Conservation (phyloP, 2,888 invertebrate species). For the Drosophila macrothrix region DNA sequence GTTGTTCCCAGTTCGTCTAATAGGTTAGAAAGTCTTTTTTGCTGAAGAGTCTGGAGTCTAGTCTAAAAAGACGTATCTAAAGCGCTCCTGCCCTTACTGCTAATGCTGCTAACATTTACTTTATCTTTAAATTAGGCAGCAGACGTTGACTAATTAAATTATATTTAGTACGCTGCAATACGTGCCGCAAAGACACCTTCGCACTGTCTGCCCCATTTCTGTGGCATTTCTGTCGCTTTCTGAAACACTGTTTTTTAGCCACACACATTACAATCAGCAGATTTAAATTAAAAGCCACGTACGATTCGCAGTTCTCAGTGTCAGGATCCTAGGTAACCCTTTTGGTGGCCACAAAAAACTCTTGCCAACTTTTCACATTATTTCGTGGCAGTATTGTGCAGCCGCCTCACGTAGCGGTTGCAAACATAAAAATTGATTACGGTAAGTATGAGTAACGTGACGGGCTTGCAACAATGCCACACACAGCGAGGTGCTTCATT, state of each 20-base stretch:
- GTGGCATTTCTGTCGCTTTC: neutral
- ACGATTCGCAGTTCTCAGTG: slow-evolving; percentile 16
- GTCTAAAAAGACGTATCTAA: neutral
- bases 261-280: slow-evolving; percentile 43
- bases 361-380: slow-evolving; percentile 34
- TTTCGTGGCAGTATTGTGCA: slow-evolving; percentile 55
- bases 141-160: slow-evolving; percentile 73
- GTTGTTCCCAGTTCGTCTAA: neutral
- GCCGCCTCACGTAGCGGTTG: slow-evolving; percentile 75
- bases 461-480: slow-evolving; percentile 21
- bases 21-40: neutral
- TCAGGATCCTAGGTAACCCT: slow-evolving; percentile 23
- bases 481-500: slow-evolving; percentile 17
- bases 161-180: slow-evolving; percentile 44
- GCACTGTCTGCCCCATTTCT: neutral
- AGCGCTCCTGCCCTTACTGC: neutral
- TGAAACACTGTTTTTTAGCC: neutral
- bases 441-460: slow-evolving; percentile 65
- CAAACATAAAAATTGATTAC: slow-evolving; percentile 82
- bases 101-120: neutral
- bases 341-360: slow-evolving; percentile 10
- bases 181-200: slow-evolving; percentile 47
- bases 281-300: slow-evolving; percentile 57
- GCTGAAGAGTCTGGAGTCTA: neutral
- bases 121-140: slow-evolving; percentile 44